phyloP scores from a whole-genome alignment of 2,888 invertebrate species.

The Cistogaster globosa region DNA sequence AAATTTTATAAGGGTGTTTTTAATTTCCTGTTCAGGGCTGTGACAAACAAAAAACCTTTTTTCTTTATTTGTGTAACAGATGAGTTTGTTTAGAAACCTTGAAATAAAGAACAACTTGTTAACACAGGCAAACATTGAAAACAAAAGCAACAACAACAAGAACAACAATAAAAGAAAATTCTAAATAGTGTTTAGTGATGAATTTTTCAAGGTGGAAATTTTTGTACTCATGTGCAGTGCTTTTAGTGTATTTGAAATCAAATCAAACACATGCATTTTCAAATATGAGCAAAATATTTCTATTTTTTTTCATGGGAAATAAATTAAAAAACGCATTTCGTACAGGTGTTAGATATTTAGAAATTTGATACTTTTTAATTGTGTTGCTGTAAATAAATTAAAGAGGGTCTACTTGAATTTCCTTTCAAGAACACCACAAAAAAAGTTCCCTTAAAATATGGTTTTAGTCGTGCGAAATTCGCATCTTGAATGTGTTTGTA shows the following conservation, averaged over 20 bases:
- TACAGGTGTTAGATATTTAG: conserved; percentile 57
- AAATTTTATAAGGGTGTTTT: conserved; percentile 51
- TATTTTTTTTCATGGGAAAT: conserved; percentile 52
- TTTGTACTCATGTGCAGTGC: neutral
- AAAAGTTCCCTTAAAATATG: neutral
- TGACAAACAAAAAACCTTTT: conserved; percentile 17
- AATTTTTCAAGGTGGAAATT: conserved; percentile 24
- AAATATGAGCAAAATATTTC: conserved; percentile 2
- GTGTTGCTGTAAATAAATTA: neutral
- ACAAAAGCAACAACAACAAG: neutral
- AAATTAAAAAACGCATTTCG: conserved; percentile 21
- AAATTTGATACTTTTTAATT: conserved; percentile 61
- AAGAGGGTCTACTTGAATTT: neutral
- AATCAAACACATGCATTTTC: conserved; percentile 34
- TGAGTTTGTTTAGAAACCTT: conserved; percentile 14
- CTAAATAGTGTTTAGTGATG: conserved; percentile 47
- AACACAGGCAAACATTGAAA: conserved; percentile 49
- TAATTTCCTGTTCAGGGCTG: conserved; percentile 15
- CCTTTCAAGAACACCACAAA: neutral
- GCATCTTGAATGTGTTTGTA: neutral
- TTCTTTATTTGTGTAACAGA: neutral
- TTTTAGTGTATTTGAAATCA: conserved; percentile 14
- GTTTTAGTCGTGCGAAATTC: conserved; percentile 15
- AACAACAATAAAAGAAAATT: neutral
- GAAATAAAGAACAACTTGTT: conserved; percentile 31